Evolutionary conservation across 2,797 vertebrate genomes (phyloP), one percentile per base, ranked within the genome.

Genomic region (Ceyx erithaca): DNA sequence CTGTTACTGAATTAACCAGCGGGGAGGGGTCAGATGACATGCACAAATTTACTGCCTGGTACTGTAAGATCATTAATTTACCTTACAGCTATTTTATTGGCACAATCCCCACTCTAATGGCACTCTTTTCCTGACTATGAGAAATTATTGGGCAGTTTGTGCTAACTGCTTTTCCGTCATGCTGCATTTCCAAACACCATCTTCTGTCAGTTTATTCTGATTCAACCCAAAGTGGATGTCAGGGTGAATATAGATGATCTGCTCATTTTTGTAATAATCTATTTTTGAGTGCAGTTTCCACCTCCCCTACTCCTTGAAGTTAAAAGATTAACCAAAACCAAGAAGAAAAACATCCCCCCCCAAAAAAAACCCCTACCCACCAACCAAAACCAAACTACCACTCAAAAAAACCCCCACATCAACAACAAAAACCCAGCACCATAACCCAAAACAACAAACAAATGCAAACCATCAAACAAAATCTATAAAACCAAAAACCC

Each of bases 151-250:
- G 91, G 83, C 90, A 97, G 96, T 96, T 97, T 93, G 93, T 81
- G 84, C 89, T 95, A 96, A 92, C 95, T 94, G 92, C 92, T 76
- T 96, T 96, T 94, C 94, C 4, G 0, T 89, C 93, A 69, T 85
- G 93, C 96, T 97, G 96, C 96, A 96, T 93, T 95, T 95, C 95
- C 92, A 97, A 95, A 97, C 89, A 92, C 87, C 95, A 91, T 82
- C 90, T 93, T 95, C 89, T 95, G 92, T 92, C 87, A 90, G 40
- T 94, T 97, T 92, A 92, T 89, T 93, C 91, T 80, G 93, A 97
- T 94, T 94, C 96, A 97, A 96, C 78, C 49, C 86, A 80, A 96
- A 97, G 90, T 22, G 85, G 95, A 87, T 94, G 92, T 87, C 93
- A 91, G 46, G 2, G 43, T 79, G 90, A 94, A 96, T 90, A 93